These are phyloP conservation scores for Sphaeridia pumilis DNA, from an alignment of 2,888 invertebrate species.

Conservation along the genomic window DNA sequence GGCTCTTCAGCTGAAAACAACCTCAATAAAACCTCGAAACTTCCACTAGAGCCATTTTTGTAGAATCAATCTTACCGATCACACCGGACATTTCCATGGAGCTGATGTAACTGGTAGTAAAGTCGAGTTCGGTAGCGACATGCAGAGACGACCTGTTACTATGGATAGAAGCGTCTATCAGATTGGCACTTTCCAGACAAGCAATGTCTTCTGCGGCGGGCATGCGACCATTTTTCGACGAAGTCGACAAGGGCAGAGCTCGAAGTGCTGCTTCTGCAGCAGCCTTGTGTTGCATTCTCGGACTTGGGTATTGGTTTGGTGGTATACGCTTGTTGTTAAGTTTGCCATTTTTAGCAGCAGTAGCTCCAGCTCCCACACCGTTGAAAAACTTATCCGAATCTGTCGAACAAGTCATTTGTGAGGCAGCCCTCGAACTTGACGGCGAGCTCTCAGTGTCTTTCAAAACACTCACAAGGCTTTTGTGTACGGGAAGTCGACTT, in stretches of 20 bases:
- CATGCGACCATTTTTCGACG: too few relatives aligned
- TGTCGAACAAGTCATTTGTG: neutral
- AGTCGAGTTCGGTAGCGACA: constrained; percentile 31
- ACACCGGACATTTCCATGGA: constrained; percentile 33
- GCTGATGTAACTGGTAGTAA: constrained; percentile 29
- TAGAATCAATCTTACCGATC: constrained; percentile 2
- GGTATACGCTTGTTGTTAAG: constrained; percentile 1
- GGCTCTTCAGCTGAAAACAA: constrained; percentile 26
- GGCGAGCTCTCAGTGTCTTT: constrained; percentile 2
- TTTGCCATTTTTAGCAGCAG: neutral
- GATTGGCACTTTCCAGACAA: neutral
- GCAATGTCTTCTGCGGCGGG: too few relatives aligned
- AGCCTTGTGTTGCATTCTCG: constrained; percentile 32
- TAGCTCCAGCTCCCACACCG: neutral
- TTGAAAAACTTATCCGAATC: neutral
- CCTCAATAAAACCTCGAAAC: neutral
- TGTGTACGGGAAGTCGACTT: constrained; percentile 15
- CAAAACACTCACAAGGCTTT: constrained; percentile 9
- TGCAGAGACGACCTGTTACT: constrained; percentile 34
- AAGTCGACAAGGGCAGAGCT: constrained; percentile 13
- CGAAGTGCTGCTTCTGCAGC: constrained; percentile 27
- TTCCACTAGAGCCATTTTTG: neutral
- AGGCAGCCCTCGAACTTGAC: neutral
- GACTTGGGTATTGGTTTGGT: constrained; percentile 27
- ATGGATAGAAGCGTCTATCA: neutral